phyloP scores from a whole-genome alignment of 2,113 vertebrate species.

The Tupaia tana region DNA sequence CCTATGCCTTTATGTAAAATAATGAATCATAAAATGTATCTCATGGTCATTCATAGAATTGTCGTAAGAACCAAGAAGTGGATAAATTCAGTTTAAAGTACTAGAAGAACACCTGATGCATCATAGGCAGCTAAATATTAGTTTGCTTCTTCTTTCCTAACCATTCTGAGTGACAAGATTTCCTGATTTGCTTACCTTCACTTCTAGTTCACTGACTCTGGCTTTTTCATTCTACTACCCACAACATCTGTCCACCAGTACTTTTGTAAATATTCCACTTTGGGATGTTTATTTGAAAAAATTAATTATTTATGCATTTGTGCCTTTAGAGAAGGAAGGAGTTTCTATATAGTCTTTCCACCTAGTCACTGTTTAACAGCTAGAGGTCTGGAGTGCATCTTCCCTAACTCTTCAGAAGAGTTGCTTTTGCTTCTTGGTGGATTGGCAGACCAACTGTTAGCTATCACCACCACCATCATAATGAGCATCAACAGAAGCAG shows the following conservation, averaged over 20 bases:
- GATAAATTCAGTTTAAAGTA: background rate
- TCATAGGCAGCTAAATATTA: background rate
- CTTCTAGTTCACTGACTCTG: background rate
- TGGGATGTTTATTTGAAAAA: background rate
- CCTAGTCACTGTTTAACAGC: background rate
- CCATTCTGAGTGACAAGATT: background rate
- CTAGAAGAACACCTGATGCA: background rate
- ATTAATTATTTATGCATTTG: background rate
- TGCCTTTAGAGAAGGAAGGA: background rate
- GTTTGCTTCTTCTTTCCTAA: background rate
- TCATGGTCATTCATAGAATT: background rate
- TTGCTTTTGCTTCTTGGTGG: background rate
- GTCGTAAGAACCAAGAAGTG: background rate
- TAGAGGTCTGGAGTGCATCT: background rate
- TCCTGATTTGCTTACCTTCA: background rate
- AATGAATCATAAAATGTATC: background rate
- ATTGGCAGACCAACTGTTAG: background rate
- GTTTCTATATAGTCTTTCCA: background rate
- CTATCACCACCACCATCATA: too few relatives aligned
- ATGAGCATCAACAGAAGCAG: background rate
- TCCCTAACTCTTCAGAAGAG: background rate
- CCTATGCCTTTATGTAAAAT: background rate
- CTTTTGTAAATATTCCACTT: background rate
- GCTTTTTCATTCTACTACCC: background rate
- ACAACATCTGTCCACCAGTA: background rate